These are phyloP conservation scores for Leptinotarsa peninsularis DNA, from an alignment of 2,888 invertebrate species.

Conservation along the genomic window DNA sequence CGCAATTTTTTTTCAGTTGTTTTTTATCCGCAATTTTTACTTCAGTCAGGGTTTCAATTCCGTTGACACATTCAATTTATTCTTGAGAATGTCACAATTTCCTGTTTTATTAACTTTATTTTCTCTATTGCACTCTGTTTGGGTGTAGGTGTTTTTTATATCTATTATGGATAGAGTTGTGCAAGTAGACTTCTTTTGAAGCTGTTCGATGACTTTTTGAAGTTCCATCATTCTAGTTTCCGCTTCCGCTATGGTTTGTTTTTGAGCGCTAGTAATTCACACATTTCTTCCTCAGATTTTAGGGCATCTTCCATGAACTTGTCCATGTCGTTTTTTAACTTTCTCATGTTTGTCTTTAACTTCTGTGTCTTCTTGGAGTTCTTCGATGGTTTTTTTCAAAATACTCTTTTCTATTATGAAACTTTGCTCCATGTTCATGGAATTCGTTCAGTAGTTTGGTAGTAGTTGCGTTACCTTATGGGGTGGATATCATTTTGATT, in stretches of 20 bases:
- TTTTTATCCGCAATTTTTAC: too few species aligned
- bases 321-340: background rate
- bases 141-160: constrained; percentile 1
- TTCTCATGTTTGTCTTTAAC: constrained; percentile 6
- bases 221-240: constrained; percentile 8
- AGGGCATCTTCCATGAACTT: background rate
- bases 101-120: background rate
- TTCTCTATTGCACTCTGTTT: constrained; percentile 12
- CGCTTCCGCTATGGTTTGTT: constrained; percentile 6
- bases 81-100: background rate
- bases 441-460: too few species aligned
- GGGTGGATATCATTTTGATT: too few species aligned
- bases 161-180: background rate
- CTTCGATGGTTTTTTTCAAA: constrained; percentile 9
- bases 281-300: background rate
- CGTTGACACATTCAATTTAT: background rate
- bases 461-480: too few species aligned
- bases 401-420: constrained; percentile 4
- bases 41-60: too few species aligned
- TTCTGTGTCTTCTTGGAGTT: constrained; percentile 8
- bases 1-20: too few species aligned
- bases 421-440: background rate
- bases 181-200: constrained; percentile 14
- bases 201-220: constrained; percentile 9
- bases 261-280: constrained; percentile 1